phyloP scores from a whole-genome alignment of 2,888 invertebrate species.

The Synanthedon andrenaeformis region DNA sequence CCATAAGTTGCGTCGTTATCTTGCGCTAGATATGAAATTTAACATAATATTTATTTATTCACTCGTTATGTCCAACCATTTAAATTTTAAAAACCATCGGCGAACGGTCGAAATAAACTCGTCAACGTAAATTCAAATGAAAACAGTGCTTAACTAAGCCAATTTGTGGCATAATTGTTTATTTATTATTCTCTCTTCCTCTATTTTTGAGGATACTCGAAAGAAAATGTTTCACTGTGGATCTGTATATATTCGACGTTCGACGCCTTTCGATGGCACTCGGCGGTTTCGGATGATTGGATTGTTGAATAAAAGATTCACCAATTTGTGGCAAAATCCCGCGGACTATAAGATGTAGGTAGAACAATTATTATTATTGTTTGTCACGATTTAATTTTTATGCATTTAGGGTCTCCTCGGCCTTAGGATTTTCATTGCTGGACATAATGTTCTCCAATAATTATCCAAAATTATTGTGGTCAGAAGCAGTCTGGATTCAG shows the following conservation, averaged over 20 bases:
- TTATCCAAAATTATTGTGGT: too few species aligned
- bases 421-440: too few species aligned
- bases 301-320: slow-evolving; percentile 63
- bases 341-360: slow-evolving; percentile 31
- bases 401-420: background rate
- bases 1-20: background rate
- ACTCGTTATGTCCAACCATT: background rate
- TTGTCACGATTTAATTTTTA: slow-evolving; percentile 41
- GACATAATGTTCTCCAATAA: too few species aligned
- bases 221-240: slow-evolving; percentile 9
- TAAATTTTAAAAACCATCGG: background rate
- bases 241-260: slow-evolving; percentile 37
- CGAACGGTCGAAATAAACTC: background rate
- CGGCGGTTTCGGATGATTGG: slow-evolving; percentile 54
- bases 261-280: slow-evolving; percentile 58
- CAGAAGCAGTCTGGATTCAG: too few species aligned
- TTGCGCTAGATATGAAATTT: background rate
- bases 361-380: background rate
- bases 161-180: slow-evolving; percentile 36
- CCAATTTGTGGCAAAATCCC: slow-evolving; percentile 57
- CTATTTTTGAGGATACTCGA: background rate
- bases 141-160: slow-evolving; percentile 56
- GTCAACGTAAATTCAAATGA: slow-evolving; percentile 13
- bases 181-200: slow-evolving; percentile 10
- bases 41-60: background rate